Conservation (phyloP, 2,797 vertebrate genomes). For the Tympanoctomys barrerae region DNA sequence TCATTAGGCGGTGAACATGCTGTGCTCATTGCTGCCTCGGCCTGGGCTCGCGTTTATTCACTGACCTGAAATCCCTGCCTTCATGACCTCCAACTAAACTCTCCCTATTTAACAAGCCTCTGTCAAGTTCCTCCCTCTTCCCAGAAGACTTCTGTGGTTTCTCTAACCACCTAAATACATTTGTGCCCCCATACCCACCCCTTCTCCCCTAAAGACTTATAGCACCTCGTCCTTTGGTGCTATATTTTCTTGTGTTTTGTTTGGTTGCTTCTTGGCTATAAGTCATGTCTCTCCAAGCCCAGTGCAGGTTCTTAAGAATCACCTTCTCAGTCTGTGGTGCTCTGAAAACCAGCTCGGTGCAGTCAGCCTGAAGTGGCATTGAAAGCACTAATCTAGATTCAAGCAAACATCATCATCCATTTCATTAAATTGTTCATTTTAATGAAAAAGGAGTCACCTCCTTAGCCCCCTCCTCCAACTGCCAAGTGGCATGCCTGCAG, state of each 20-base stretch:
- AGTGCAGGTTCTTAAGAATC: conserved; percentile 44
- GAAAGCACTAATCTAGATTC: background rate
- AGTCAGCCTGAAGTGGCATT: background rate
- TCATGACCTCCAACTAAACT: conserved; percentile 76
- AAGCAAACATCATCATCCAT: background rate
- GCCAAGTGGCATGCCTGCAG: conserved; percentile 19
- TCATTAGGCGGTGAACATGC: conserved; percentile 69
- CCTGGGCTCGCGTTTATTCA: conserved; percentile 51
- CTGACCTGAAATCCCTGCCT: conserved; percentile 74
- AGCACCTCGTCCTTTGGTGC: background rate
- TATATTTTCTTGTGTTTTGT: conserved; percentile 27
- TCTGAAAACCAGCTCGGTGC: background rate
- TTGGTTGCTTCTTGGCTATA: conserved; percentile 25
- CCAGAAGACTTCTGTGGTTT: conserved; percentile 43
- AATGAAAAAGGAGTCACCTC: background rate
- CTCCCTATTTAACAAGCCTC: conserved; percentile 31
- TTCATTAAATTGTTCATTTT: conserved; percentile 42
- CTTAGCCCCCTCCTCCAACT: background rate
- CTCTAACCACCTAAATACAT: background rate
- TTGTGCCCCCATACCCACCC: background rate
- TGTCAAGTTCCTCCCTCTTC: background rate
- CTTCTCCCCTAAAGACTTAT: background rate
- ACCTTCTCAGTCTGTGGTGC: background rate
- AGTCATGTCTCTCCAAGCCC: conserved; percentile 49
- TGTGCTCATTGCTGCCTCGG: conserved; percentile 76